A percentile compares a stretch with the other conserved stretches of the same genome.
phyloP scores from a whole-genome alignment of 2,797 vertebrate species.

The Anguilla obscura region DNA sequence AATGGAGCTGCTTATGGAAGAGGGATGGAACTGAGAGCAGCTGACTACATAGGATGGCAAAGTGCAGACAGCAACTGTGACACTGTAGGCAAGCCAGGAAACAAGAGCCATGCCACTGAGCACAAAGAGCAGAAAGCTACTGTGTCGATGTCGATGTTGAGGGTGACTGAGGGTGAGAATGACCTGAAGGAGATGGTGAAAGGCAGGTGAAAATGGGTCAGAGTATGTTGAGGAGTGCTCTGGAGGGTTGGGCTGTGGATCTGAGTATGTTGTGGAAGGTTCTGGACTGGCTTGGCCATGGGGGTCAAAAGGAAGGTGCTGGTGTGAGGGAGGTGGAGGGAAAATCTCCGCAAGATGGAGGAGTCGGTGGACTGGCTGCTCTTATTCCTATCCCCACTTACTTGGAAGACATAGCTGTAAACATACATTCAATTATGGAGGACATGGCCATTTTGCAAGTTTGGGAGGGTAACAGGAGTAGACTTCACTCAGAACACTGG shows the following conservation, averaged over 20 bases:
- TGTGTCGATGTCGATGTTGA: background rate
- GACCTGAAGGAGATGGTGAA: background rate
- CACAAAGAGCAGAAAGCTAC: background rate
- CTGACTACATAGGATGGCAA: background rate
- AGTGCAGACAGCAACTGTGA: background rate
- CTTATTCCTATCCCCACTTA: background rate
- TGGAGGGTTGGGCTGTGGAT: background rate
- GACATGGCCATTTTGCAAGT: background rate
- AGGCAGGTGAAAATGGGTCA: conserved; percentile 11
- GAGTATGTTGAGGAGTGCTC: background rate
- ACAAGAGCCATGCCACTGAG: background rate
- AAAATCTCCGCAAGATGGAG: background rate
- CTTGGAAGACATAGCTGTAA: background rate
- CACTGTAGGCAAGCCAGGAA: background rate
- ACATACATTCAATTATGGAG: background rate
- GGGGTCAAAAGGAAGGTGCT: background rate
- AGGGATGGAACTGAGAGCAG: background rate
- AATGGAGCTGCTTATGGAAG: background rate
- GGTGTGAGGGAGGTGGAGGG: background rate
- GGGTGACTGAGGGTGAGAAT: background rate
- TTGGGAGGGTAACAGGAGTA: background rate
- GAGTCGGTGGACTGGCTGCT: background rate
- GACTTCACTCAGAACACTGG: background rate
- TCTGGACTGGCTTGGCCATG: background rate
- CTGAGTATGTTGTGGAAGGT: background rate